A percentile compares a stretch with the other conserved stretches of the same genome.
phyloP scores from a whole-genome alignment of 2,888 invertebrate genomes.

The Acholoe squamosa region DNA sequence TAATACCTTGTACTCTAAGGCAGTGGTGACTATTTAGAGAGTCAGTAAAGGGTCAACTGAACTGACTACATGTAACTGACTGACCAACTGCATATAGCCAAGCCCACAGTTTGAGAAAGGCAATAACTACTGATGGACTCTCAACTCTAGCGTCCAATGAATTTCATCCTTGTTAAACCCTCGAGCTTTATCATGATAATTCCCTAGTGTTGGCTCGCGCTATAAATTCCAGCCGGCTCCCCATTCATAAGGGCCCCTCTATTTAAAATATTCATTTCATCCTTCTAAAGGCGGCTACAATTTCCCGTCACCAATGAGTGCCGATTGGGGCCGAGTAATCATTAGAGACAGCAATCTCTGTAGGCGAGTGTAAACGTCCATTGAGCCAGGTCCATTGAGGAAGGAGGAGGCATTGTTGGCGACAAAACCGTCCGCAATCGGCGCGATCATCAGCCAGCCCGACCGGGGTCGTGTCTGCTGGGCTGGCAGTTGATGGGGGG shows the following conservation, averaged over 20 bases:
- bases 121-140: slow-evolving; percentile 30
- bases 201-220: slow-evolving; percentile 32
- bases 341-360: slow-evolving; percentile 59
- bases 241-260: slow-evolving; percentile 47
- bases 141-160: slow-evolving; percentile 8
- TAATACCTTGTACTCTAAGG: not conserved
- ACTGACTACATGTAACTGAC: no score
- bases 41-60: not conserved
- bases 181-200: slow-evolving; percentile 62
- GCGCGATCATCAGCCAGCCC: slow-evolving; percentile 49
- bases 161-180: slow-evolving; percentile 39
- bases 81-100: slow-evolving; percentile 5
- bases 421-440: slow-evolving; percentile 62
- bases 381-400: slow-evolving; percentile 54
- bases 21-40: not conserved
- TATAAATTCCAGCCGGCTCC: slow-evolving; percentile 61
- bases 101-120: not conserved
- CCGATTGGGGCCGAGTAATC: slow-evolving; percentile 54
- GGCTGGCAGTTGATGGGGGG: not conserved
- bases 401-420: slow-evolving; percentile 55
- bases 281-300: slow-evolving; percentile 55
- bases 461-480: slow-evolving; percentile 45
- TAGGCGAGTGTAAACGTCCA: slow-evolving; percentile 45
- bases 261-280: slow-evolving; percentile 65
- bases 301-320: slow-evolving; percentile 43